Percentiles rank a stretch among this genome's conserved stretches.
Evolutionary conservation across 2,113 vertebrate species (phyloP).

Genomic region (Lepisosteus osseus): DNA sequence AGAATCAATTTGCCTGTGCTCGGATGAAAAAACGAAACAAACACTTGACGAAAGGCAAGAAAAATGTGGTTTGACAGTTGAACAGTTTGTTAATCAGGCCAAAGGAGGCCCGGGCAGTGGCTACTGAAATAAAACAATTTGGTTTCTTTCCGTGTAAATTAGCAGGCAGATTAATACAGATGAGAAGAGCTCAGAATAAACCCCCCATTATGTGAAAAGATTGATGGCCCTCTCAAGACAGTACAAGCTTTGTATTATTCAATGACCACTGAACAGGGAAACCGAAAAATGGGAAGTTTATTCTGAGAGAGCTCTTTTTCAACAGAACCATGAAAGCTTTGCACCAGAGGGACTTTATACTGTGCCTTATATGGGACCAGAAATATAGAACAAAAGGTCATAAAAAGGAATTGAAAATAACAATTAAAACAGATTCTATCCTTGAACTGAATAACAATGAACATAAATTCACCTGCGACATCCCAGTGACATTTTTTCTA

Average conservation of each 20-base stretch:
- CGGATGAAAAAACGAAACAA: slow-evolving; percentile 1
- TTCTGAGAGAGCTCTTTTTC: background rate
- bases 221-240: slow-evolving; percentile 16
- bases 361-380: background rate
- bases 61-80: slow-evolving; percentile 1
- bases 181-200: slow-evolving; percentile 10
- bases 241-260: slow-evolving; percentile 19
- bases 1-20: slow-evolving; percentile 1
- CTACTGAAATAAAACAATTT: slow-evolving; percentile 14
- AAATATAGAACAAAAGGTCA: background rate
- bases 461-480: too few species aligned
- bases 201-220: slow-evolving; percentile 13
- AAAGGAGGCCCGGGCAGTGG: background rate
- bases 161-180: slow-evolving; percentile 16
- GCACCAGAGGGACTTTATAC: background rate
- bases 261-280: slow-evolving; percentile 7
- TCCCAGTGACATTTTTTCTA: too few species aligned
- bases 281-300: background rate
- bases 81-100: slow-evolving; percentile 4
- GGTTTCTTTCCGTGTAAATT: slow-evolving; percentile 14
- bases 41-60: background rate
- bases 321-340: background rate
- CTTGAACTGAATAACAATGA: too few species aligned
- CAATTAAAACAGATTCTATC: too few species aligned
- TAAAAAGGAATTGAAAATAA: too few species aligned